Conservation (phyloP, 2,797 vertebrate genomes). For the Pangasius macronema region DNA sequence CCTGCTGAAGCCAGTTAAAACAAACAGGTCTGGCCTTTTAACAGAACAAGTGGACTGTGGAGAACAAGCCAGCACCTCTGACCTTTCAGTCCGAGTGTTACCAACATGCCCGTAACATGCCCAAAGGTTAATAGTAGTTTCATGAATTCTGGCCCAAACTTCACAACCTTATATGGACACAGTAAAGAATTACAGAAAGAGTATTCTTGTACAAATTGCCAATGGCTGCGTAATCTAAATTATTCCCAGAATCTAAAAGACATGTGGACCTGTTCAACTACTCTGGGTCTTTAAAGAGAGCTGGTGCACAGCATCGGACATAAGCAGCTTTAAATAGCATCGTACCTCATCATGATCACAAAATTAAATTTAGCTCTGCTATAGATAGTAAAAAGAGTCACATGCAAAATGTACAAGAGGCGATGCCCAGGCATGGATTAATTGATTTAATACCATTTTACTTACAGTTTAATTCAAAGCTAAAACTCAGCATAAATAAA, state of each 20-base stretch:
- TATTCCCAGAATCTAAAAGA: slow-evolving; percentile 55
- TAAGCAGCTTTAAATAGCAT: slow-evolving; percentile 33
- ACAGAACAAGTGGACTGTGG: slow-evolving; percentile 26
- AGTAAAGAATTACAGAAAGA: slow-evolving; percentile 42
- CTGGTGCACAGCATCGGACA: neutral
- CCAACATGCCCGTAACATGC: neutral
- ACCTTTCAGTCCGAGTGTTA: slow-evolving; percentile 8
- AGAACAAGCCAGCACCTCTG: slow-evolving; percentile 4
- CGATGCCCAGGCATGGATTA: neutral
- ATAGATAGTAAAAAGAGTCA: neutral
- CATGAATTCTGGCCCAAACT: slow-evolving; percentile 19
- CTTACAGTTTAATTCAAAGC: neutral
- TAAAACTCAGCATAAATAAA: neutral
- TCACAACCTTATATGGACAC: slow-evolving; percentile 56
- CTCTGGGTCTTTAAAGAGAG: slow-evolving; percentile 16
- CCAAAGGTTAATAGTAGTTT: slow-evolving; percentile 27
- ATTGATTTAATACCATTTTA: neutral
- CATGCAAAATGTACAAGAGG: neutral
- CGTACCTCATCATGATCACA: slow-evolving; percentile 19
- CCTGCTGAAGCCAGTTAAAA: slow-evolving; percentile 19
- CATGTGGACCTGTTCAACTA: neutral
- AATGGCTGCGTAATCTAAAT: slow-evolving; percentile 57
- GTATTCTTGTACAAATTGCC: slow-evolving; percentile 48
- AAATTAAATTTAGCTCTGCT: slow-evolving; percentile 35
- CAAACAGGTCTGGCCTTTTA: slow-evolving; percentile 8